Base-by-base conservation (phyloP, 2,113 vertebrate species). In the Labeo rohita region DNA sequence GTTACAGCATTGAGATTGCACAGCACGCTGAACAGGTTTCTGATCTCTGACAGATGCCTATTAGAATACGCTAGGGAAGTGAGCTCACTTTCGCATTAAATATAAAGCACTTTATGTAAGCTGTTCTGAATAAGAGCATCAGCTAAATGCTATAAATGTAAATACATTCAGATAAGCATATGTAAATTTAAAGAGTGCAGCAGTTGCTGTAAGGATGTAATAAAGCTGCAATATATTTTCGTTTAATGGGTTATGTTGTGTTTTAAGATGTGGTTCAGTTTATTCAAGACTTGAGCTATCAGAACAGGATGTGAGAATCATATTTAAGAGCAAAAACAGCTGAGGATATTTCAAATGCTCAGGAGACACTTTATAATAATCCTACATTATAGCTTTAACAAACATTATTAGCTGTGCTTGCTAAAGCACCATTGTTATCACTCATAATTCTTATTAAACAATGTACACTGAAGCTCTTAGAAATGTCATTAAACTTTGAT, bases 91-190 rank as follows among this genome's bases (percentile, higher is more conserved):
- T 74, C 72, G 23, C 72, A 28, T n/a, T 49, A 11, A 13, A 80
- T 65, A 65, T 28, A 15, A 49, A 80, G 59, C 43, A 49, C 43
- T 65, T 80, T 34, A 28, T 65, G 12, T 65, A 65, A 65, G 78
- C 78, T 28, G 12, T 47, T 80, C 59, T 11, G n/a, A 43, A 36
- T 65, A 28, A 65, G 21, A 80, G n/a, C 39, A 15, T 18, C 59
- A 47, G 43, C 59, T 49, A 18, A 47, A 65, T 65, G 39, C 39
- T 80, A 13, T n/a, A 50, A 63, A 23, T 10, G n/a, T 47, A 47
- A 80, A 80, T 65, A 6, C 7, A 21, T 28, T 63, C 13, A 49
- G 59, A 65, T 80, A 65, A 65, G n/a, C 16, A 23, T 16, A 49
- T 80, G 59, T 23, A 28, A 16, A 80, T 65, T 28, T 80, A 28